These are phyloP conservation scores for Crossaster papposus DNA, from an alignment of 53 echinoderm and acorn worm genomes.

Conservation along the genomic window DNA sequence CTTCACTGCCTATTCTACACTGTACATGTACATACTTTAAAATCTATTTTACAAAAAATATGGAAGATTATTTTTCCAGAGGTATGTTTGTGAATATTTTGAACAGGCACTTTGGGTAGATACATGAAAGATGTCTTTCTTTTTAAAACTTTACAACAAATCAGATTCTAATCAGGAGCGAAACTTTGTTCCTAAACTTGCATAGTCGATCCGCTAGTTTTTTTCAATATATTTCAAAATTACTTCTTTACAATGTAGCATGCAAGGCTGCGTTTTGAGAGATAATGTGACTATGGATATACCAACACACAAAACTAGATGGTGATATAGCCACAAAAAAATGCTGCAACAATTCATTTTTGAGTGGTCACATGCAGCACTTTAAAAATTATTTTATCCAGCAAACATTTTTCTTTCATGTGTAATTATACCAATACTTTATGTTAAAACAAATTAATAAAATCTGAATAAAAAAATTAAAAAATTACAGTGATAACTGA, in stretches of 20 bases:
- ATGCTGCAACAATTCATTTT: too few relatives aligned
- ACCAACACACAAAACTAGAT: too few relatives aligned
- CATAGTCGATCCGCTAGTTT: neutral
- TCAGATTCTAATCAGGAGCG: neutral
- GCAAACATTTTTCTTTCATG: too few relatives aligned
- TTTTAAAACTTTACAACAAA: neutral
- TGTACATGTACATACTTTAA: neutral
- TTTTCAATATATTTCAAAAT: neutral
- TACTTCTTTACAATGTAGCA: neutral
- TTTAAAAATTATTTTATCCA: too few relatives aligned
- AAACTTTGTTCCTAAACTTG: neutral
- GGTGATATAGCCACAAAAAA: too few relatives aligned
- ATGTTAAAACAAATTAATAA: neutral
- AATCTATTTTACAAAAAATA: neutral
- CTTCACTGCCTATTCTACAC: neutral
- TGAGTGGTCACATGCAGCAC: neutral
- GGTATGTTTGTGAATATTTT: neutral
- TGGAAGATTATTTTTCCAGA: slow-evolving; percentile 4
- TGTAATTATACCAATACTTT: neutral
- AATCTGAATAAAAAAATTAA: neutral
- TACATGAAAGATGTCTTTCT: neutral
- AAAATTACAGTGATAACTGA: neutral
- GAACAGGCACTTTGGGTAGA: slow-evolving; percentile 12
- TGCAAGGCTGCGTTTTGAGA: neutral
- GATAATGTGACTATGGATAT: too few relatives aligned